Evolutionary conservation across 2,888 invertebrate genomes (phyloP), one percentile per base, ranked within the genome.

Genomic region (Melanostoma mellinum): DNA sequence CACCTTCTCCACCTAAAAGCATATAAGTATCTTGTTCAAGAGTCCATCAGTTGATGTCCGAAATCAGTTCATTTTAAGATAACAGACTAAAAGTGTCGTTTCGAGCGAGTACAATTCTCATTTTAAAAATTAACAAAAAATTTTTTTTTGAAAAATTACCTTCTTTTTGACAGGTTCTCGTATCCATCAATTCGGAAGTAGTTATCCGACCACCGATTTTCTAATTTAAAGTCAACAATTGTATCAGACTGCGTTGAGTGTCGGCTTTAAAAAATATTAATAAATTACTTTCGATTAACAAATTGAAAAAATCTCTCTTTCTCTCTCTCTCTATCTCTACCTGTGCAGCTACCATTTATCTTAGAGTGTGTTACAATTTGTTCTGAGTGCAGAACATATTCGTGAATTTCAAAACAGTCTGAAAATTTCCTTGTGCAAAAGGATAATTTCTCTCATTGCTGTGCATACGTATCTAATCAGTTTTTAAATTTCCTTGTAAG

Each of bases 21-120:
- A 82, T 78, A 74, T 74, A 78, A 58, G 60, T 78, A 72, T 77
- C 77, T 61, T 61, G 35, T 20, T 73, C 65, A 55, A 74, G 69
- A 78, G 82, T 78, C 69, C 74, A 78, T 65, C 68, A 82, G 55
- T 80, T 68, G 58, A 78, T 78, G 78, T 82, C 82, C 73, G 78
- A 74, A 78, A 69, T 84, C 78, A 84, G 82, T 84, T 63, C 74
- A 79, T 53, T 74, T 78, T 58, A 69, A 84, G 78, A 84, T 84
- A 84, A 78, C 69, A 48, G 46, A 6, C 53, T 9, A 65, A 48
- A 36, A 65, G 38, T 44, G 33, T 69, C 73, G 69, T 48, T 48
- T 48, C 69, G 78, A 63, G 30, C 44, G 52, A 9, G 52, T 30
- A n/a, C 5, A 36, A 4, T 61, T 35, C 5, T 35, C 50, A 46